Evolutionary conservation across 1,140 invertebrate genomes (phyloP), one percentile per base, ranked within the genome.

Genomic region (Drosophila orena): DNA sequence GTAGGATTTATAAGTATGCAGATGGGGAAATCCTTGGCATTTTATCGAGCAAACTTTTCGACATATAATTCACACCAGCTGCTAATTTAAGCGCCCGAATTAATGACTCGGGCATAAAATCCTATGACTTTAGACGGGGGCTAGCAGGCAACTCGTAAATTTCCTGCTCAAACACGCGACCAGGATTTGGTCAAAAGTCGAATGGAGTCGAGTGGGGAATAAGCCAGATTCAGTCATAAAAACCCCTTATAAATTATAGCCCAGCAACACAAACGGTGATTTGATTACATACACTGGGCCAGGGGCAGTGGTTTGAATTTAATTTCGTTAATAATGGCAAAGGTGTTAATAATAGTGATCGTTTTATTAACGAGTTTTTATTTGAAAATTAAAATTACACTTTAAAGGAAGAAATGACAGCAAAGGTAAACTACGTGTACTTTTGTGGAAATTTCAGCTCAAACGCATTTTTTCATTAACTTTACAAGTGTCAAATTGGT

Each of bases 31-130:
- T 56, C 42, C 52, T 38, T 10, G 69, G 46, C 69, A 64, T 75
- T 88, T 86, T 86, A 86, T 86, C 83, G 81, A 88, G 81, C 83
- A 88, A 83, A 88, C 79, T 89, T 83, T 77, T 46, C 65, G 78
- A 77, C 79, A 86, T 81, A 86, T 85, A 85, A 74, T 86, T 86
- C 81, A 88, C 78, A 83, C 78, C 81, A 86, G 83, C 83, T 88
- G 81, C 81, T 88, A 88, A 88, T 86, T 86, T 86, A 78, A 75
- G 81, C 64, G 60, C 78, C 73, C 83, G 58, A 79, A 79, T 88
- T 86, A 86, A 88, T 89, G 79, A 83, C 83, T 62, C 49, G 14
- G 57, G 66, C 83, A 79, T 79, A 69, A 81, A 86, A 77, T 72
- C 47, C 74, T 62, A 65, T 55, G 58, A 75, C 56, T 77, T 86